Percentiles rank a stretch among this genome's conserved stretches.
Conservation (phyloP, 2,888 invertebrate genomes). For the Scrobipalpa atriplicella region DNA sequence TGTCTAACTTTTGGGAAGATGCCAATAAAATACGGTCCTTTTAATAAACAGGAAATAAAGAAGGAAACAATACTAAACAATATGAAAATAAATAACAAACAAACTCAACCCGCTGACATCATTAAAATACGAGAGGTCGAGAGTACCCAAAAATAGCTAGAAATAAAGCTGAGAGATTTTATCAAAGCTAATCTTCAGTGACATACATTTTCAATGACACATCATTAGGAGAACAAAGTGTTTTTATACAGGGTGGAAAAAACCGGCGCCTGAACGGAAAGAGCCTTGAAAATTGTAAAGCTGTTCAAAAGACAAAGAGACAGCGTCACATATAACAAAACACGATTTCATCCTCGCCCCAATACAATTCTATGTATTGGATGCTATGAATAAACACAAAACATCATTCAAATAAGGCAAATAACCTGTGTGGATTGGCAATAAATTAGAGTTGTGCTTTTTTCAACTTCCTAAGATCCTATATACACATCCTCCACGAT, state of each 20-base stretch:
- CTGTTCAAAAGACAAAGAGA: too few species aligned
- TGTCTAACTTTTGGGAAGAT: neutral
- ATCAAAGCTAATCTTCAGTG: conserved; percentile 5
- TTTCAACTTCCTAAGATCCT: too few species aligned
- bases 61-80: neutral
- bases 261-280: neutral
- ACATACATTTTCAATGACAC: neutral
- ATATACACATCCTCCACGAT: neutral
- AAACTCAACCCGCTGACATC: neutral
- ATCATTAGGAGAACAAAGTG: conserved; percentile 14
- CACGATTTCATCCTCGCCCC: too few species aligned
- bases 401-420: too few species aligned
- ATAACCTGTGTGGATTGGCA: too few species aligned
- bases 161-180: neutral
- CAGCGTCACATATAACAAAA: too few species aligned
- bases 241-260: neutral
- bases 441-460: too few species aligned
- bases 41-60: neutral
- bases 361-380: too few species aligned
- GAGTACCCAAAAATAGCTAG: neutral
- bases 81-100: neutral
- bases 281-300: neutral
- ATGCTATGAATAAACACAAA: too few species aligned
- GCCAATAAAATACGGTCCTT: neutral
- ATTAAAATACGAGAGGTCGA: neutral